phyloP scores from a whole-genome alignment of 2,888 invertebrate species.

The Mythimna pallens region DNA sequence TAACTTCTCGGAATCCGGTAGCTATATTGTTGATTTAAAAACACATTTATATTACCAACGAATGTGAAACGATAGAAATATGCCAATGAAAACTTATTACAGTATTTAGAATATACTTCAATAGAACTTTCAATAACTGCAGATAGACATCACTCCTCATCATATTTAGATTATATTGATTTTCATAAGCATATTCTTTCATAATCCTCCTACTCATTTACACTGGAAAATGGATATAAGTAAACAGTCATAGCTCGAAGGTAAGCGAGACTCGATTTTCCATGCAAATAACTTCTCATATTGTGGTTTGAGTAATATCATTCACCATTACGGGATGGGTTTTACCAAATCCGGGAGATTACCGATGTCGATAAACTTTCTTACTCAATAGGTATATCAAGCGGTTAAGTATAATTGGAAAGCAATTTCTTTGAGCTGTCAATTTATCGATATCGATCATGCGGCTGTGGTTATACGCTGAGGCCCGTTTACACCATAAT shows the following conservation, averaged over 20 bases:
- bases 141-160: not conserved
- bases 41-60: slow-evolving; percentile 11
- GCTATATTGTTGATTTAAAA: slow-evolving; percentile 20
- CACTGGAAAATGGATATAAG: slow-evolving; percentile 30
- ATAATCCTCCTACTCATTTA: slow-evolving; percentile 33
- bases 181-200: slow-evolving; percentile 51
- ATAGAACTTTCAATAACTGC: not conserved
- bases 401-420: not conserved
- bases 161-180: slow-evolving; percentile 12
- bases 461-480: not conserved
- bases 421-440: slow-evolving; percentile 2
- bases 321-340: not conserved
- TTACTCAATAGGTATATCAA: slow-evolving; percentile 2
- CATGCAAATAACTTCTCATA: not conserved
- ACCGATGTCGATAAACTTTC: slow-evolving; percentile 7
- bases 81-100: slow-evolving; percentile 41
- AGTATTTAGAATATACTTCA: not conserved
- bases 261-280: not conserved
- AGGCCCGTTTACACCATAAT: not conserved
- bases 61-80: slow-evolving; percentile 44
- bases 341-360: slow-evolving; percentile 8
- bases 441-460: not conserved
- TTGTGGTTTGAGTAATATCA: slow-evolving; percentile 4
- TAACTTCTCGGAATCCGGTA: slow-evolving; percentile 35
- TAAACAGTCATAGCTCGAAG: slow-evolving; percentile 53